Conservation (phyloP, 2,113 vertebrate species). For the Microcebus ravelobensis region DNA sequence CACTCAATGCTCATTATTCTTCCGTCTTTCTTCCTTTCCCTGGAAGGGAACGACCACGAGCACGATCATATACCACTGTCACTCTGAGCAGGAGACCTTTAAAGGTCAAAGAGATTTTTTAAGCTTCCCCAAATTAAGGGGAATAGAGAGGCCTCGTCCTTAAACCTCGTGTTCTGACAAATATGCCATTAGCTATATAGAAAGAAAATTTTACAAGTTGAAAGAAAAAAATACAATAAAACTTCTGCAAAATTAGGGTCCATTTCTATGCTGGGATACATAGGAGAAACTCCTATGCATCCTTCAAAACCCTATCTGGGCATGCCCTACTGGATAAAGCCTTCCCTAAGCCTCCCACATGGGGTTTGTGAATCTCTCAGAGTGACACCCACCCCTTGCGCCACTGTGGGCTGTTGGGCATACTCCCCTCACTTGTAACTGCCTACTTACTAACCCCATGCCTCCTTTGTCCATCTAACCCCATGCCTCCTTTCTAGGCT, state of each 20-base stretch:
- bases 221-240: not conserved
- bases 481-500: not conserved
- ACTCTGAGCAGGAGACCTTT: not conserved
- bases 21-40: not conserved
- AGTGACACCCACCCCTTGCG: too few relatives aligned
- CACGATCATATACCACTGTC: not conserved
- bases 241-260: not conserved
- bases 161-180: not conserved
- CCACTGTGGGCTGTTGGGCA: not conserved
- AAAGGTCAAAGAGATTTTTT: constrained; percentile 22
- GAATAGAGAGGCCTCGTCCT: not conserved
- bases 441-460: not conserved
- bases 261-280: not conserved
- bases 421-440: not conserved
- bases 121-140: not conserved
- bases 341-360: not conserved
- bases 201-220: not conserved
- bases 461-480: too few relatives aligned
- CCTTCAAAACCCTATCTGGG: constrained; percentile 39
- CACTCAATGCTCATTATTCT: not conserved
- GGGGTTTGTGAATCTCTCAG: not conserved
- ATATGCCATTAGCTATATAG: not conserved
- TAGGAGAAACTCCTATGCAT: constrained; percentile 28
- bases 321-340: not conserved
- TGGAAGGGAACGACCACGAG: not conserved